Conservation (phyloP, 2,888 invertebrate species). For the Agonopterix heracliana region DNA sequence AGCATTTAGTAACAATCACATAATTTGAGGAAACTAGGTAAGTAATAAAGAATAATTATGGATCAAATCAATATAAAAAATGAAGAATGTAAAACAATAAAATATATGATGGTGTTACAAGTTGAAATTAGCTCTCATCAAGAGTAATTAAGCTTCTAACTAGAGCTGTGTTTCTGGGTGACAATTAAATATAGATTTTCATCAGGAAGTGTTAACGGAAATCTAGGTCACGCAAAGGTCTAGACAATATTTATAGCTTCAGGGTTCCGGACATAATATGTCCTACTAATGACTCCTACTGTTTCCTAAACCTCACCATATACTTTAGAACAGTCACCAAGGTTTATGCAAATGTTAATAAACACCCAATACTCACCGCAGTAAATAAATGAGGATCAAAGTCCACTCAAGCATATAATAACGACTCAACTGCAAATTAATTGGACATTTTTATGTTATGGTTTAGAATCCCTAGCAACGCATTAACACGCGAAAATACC, state of each 20-base stretch:
- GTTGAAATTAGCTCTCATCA: background rate
- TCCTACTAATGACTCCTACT: too few species aligned
- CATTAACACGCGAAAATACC: slow-evolving; percentile 34
- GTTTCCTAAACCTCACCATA: too few species aligned
- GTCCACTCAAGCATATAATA: too few species aligned
- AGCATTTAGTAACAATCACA: background rate
- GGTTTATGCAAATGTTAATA: too few species aligned
- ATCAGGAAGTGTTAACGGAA: slow-evolving; percentile 50
- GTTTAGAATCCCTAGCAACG: slow-evolving; percentile 49
- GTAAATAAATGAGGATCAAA: too few species aligned
- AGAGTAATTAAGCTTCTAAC: slow-evolving; percentile 19
- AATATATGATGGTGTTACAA: too few species aligned
- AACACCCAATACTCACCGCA: too few species aligned
- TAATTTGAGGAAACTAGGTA: background rate
- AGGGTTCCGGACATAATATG: slow-evolving; percentile 4
- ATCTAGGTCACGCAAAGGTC: slow-evolving; percentile 63
- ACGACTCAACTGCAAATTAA: too few species aligned
- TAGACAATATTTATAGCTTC: slow-evolving; percentile 38
- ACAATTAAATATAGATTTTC: slow-evolving; percentile 55
- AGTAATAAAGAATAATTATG: background rate
- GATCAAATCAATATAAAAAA: too few species aligned
- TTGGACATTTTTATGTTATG: slow-evolving; percentile 38
- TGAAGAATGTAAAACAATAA: too few species aligned
- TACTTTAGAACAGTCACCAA: too few species aligned
- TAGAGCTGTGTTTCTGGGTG: slow-evolving; percentile 46